A percentile compares a stretch with the other conserved stretches of the same genome.
Evolutionary conservation across 2,113 vertebrate genomes (phyloP).

Genomic region (Hydrochoerus hydrochaeris): DNA sequence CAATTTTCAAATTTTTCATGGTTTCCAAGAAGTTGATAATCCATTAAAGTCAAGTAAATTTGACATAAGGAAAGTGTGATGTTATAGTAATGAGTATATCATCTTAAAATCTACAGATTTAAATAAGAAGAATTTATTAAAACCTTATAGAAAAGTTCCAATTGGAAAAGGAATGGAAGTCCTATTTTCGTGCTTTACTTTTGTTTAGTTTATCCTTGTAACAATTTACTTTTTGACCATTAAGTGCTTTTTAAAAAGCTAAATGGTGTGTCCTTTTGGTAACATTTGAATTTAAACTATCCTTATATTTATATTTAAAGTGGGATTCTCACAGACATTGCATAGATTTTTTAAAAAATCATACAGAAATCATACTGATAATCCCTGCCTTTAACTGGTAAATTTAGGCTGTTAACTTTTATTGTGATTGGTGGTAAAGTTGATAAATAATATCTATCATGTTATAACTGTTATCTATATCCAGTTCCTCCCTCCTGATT

Average conservation of each 20-base stretch:
- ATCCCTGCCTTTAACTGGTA: neutral
- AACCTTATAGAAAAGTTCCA: neutral
- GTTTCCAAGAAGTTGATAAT: neutral
- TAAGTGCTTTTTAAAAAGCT: neutral
- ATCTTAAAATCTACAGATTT: neutral
- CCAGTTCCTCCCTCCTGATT: too few relatives aligned
- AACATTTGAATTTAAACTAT: neutral
- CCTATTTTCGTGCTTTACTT: neutral
- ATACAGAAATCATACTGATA: too few relatives aligned
- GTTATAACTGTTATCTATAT: neutral
- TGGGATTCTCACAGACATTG: neutral
- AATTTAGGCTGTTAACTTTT: neutral
- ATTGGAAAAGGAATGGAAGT: neutral
- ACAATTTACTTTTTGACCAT: neutral
- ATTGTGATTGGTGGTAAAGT: neutral
- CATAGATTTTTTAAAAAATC: neutral
- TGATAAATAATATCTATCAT: neutral
- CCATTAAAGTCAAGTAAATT: neutral
- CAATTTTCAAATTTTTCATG: conserved; percentile 20
- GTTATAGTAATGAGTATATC: neutral
- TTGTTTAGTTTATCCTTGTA: neutral
- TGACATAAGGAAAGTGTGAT: neutral
- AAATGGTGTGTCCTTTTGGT: neutral
- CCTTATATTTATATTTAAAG: neutral
- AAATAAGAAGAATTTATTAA: neutral